Evolutionary conservation across 2,888 invertebrate genomes (phyloP).

Genomic region (Acleris emargana): DNA sequence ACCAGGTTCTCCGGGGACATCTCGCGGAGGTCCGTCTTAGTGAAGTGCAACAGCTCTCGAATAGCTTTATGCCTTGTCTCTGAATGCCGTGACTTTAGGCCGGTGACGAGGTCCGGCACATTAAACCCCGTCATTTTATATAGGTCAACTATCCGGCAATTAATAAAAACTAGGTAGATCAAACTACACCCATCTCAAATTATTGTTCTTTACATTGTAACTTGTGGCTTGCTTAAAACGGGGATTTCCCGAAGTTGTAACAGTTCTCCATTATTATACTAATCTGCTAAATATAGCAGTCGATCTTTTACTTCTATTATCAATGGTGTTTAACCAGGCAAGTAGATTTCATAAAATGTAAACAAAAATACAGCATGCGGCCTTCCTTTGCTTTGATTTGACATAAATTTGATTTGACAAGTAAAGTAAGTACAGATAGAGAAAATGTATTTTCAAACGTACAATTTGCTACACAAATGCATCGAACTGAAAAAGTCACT

Average conservation of each 20-base stretch:
- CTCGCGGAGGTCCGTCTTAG: slow-evolving; percentile 94
- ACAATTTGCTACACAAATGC: not conserved
- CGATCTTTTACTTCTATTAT: not conserved
- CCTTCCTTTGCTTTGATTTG: slow-evolving; percentile 52
- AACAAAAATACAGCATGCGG: slow-evolving; percentile 62
- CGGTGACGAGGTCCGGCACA: slow-evolving; percentile 91
- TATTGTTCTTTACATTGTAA: slow-evolving; percentile 8
- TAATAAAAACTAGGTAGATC: slow-evolving; percentile 1
- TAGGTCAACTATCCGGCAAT: slow-evolving; percentile 6
- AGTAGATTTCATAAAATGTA: slow-evolving; percentile 51
- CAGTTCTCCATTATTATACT: not conserved
- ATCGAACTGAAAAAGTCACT: not conserved
- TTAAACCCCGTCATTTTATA: slow-evolving; percentile 63
- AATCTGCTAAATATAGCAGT: not conserved
- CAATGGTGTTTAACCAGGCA: slow-evolving; percentile 5
- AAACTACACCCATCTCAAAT: not conserved
- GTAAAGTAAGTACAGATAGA: not conserved
- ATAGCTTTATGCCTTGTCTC: slow-evolving; percentile 93
- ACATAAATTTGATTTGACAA: slow-evolving; percentile 10
- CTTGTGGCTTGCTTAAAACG: not conserved
- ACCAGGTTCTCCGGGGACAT: slow-evolving; percentile 93
- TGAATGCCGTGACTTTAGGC: slow-evolving; percentile 94
- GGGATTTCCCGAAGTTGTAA: not conserved
- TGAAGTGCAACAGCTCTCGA: slow-evolving; percentile 93
- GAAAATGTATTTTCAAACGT: not conserved